A percentile compares a stretch with the other conserved stretches of the same genome.
Evolutionary conservation across 2,888 invertebrate genomes (phyloP).

Genomic region (Baccha elongata): DNA sequence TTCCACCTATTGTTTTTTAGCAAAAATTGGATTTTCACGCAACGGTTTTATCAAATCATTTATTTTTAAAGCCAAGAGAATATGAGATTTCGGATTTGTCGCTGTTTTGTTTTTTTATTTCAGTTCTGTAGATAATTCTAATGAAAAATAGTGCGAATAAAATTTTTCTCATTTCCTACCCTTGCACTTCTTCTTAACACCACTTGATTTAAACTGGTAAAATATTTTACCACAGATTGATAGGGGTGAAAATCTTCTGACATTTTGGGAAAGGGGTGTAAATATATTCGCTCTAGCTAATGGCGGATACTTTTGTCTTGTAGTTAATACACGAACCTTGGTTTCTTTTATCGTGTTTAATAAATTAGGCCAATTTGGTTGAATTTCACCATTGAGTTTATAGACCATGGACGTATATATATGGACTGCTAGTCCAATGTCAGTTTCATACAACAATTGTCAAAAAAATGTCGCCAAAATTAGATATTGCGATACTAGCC

Average conservation of each 20-base stretch:
- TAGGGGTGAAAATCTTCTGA: slow-evolving; percentile 35
- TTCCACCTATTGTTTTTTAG: not conserved
- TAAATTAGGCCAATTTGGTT: no score
- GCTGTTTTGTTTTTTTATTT: slow-evolving; percentile 38
- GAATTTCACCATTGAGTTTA: no score
- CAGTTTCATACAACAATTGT: no score
- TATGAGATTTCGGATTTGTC: not conserved
- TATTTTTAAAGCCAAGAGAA: slow-evolving; percentile 16
- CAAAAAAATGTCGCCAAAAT: no score
- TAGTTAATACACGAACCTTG: slow-evolving; percentile 37
- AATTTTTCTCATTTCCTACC: slow-evolving; percentile 52
- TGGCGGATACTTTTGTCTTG: not conserved
- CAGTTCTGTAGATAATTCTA: slow-evolving; percentile 28
- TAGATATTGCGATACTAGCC: no score
- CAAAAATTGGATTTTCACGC: slow-evolving; percentile 1
- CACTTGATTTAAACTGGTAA: slow-evolving; percentile 48
- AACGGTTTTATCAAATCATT: slow-evolving; percentile 2
- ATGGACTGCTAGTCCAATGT: no score
- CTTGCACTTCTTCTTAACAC: slow-evolving; percentile 53
- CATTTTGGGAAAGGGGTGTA: slow-evolving; percentile 26
- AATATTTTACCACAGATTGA: slow-evolving; percentile 1
- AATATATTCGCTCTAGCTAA: slow-evolving; percentile 22
- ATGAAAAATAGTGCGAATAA: slow-evolving; percentile 58
- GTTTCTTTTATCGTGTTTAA: no score
- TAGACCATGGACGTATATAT: no score